These are phyloP conservation scores for Gopherus evgoodei DNA, from an alignment of 2,113 vertebrate genomes.

Conservation along the genomic window DNA sequence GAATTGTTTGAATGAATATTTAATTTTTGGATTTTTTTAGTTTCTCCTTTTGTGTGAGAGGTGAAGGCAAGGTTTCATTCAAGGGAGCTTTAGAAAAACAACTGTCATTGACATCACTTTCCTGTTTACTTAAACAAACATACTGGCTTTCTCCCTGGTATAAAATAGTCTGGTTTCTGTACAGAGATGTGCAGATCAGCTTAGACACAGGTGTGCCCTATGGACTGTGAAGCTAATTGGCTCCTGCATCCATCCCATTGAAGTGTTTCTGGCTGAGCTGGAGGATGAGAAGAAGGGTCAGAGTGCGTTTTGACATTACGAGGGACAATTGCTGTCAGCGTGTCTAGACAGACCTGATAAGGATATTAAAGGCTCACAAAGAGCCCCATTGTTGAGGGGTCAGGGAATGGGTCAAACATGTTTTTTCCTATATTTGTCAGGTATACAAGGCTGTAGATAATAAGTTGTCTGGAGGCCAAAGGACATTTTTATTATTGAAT, in stretches of 20 bases:
- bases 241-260: neutral
- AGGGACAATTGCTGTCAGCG: conserved; percentile 74
- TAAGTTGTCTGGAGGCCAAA: neutral
- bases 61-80: neutral
- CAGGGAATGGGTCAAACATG: conserved; percentile 76
- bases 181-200: neutral
- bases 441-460: conserved; percentile 51
- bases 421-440: conserved; percentile 54
- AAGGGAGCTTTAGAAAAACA: neutral
- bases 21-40: neutral
- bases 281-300: conserved; percentile 60
- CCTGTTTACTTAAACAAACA: accelerated
- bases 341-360: conserved; percentile 85
- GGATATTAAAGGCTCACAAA: conserved; percentile 81
- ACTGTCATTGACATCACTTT: accelerated
- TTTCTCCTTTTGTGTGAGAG: accelerated
- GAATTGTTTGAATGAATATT: accelerated
- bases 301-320: conserved; percentile 49
- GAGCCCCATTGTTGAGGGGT: conserved; percentile 76
- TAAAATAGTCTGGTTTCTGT: neutral
- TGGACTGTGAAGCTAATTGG: neutral
- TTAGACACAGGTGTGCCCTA: conserved; percentile 43
- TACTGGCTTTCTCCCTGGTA: neutral
- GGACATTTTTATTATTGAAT: conserved; percentile 34
- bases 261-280: neutral